Base-by-base conservation (phyloP, 2,113 vertebrate genomes). In the Nymphicus hollandicus region DNA sequence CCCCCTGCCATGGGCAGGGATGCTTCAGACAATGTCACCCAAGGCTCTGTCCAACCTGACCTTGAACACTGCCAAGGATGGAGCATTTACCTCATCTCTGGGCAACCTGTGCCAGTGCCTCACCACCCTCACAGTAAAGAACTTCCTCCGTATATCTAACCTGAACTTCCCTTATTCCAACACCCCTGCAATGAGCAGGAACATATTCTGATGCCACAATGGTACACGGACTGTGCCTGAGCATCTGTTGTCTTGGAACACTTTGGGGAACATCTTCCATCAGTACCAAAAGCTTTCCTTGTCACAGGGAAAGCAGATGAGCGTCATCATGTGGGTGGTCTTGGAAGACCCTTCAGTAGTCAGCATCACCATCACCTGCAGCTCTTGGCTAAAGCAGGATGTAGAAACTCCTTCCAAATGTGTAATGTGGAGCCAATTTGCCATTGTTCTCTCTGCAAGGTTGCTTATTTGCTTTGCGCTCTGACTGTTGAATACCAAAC, bases 181-280 rank as follows among this genome's bases (percentile, higher is more conserved):
- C 22, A 6, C 56, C 33, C 33, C 33, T 58, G 14, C 56, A 15
- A 35, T 24, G 56, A 58, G 56, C 13, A 35, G 56, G 56, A 22
- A n/a, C 33, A 24, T 58, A n/a, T 58, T 24, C 5, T 15, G 23
- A 25, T n/a, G 71, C 33, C 18, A 19, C 33, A 1, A 0, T 0
- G 1, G 29, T 56, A 33, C 52, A 5, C 0, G 0, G 25, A 15
- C 22, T 15, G 5, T 61, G 49, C 28, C 19, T 6, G 17, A 44
- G 52, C 66, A 64, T 25, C 37, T 53, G 50, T 17, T 0, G 0
- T 78, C 64, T 86, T 0, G 0, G 24, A 53, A 8, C 17, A 2
- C 49, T 69, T 29, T 35, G 66, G 39, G 41, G 29, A 82, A 1
- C 25, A 33, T 58, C 63, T 60, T 91, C 43, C 11, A 53, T 27